Evolutionary conservation across 2,797 vertebrate species (phyloP), one percentile per base, ranked within the genome.

Genomic region (Lindbergichthys nudifrons): DNA sequence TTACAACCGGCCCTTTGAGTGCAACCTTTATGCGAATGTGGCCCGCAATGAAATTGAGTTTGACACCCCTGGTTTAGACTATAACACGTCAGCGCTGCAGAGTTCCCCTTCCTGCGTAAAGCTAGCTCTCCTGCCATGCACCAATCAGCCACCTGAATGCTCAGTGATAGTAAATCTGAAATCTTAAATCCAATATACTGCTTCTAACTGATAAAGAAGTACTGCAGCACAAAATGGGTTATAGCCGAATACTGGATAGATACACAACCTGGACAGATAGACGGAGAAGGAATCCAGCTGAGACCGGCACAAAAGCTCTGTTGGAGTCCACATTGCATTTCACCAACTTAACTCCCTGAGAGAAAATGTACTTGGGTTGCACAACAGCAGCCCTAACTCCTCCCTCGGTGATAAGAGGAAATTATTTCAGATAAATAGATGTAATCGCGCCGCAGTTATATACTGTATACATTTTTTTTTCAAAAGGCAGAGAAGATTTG

Each of bases 341-440:
- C 71, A 73, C 63, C 62, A 66, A 71, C 66, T 75, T 57, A 54
- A 67, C 53, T 58, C 84, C 59, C 73, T 59, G 14, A 21, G 68
- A 84, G 81, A 66, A 86, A 88, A 90, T 82, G 67, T 53, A 75
- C 77, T 85, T 73, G 50, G 65, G 67, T 43, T 42, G 62, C 70
- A 80, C 71, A 79, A 67, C 66, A 26, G 72, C 61, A 5, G 78
- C 60, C 56, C 41, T 23, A 74, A 70, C 72, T 70, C 74, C 57
- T 79, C 79, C 77, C 52, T 23, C 18, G 2, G 42, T 2, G 74
- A 85, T 83, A 85, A 90, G 70, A 70, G 67, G 58, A 84, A 81
- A 85, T 79, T 46, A 64, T 73, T 87, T 87, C 16, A 72, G 77
- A 87, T 83, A 86, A 73, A 85, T 36, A 66, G 42, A 86, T 75